Base-by-base conservation (phyloP, 2,888 invertebrate species). In the Lypha dubia region DNA sequence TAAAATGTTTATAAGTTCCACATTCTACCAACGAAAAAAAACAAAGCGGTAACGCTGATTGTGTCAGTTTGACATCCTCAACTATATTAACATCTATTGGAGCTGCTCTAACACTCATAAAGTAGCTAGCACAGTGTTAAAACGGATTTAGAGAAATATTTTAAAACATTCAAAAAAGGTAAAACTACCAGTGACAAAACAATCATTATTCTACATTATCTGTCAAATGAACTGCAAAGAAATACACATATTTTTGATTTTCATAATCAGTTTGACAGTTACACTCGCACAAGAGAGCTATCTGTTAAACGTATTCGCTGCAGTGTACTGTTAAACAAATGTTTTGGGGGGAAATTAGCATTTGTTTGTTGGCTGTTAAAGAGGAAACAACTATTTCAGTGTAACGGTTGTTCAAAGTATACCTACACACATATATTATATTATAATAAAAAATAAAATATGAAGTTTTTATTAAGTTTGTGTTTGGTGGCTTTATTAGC, bases 381-480 rank as follows among this genome's bases (percentile, higher is more conserved):
- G 79, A 51, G 20, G 35, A 17, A 75, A 70, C 81, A 46, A 75
- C 56, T 46, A 7, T n/a, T 35, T 41, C 3, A 28, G 13, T 13
- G 28, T 13, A 15, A 28, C 44, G 38, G 22, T 73, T 46, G 20
- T 44, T 32, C 17, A 35, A 51, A 35, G 35, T 44, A 17, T 53
- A 13, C n/a, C n/a, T n/a, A n/a, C n/a, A n/a, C n/a, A n/a, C 17
- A 60, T 38, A 41, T 32, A 24, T 11, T 35, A 22, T n/a, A 11
- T 7, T 8, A 35, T n/a, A 58, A 49, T 3, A 41, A 60, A 56
- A 58, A 58, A 79, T 20, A 62, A 75, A 89, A 87, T 32, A 92
- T 92, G 91, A 92, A 91, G 84, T 88, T 89, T 71, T 86, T 89
- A 67, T 75, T 91, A 70, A 88, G 89, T 86, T 88, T 92, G 83